Percentiles rank a stretch among this genome's conserved stretches.
phyloP scores from a whole-genome alignment of 2,888 invertebrate species.

The Zelleria hepariella region DNA sequence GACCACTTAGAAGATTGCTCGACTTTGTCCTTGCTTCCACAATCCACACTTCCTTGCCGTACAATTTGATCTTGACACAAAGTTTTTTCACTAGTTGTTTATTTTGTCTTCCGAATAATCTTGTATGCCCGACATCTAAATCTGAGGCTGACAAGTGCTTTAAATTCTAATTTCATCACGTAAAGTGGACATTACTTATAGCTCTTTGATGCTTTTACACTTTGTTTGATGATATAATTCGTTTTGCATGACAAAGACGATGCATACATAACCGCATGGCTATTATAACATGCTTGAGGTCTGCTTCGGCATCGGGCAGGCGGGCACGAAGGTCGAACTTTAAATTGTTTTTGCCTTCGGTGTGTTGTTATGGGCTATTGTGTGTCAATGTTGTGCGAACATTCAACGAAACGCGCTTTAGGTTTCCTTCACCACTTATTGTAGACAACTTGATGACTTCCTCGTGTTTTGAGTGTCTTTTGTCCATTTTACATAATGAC shows the following conservation, averaged over 20 bases:
- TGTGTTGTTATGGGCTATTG: slow-evolving; percentile 43
- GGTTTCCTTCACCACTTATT: slow-evolving; percentile 29
- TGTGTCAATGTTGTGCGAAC: slow-evolving; percentile 41
- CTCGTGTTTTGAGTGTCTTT: neutral
- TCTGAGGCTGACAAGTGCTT: no score
- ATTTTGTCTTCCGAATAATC: no score
- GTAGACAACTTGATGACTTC: slow-evolving; percentile 7
- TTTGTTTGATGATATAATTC: neutral
- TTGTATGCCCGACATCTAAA: no score
- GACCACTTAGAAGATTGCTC: slow-evolving; percentile 66
- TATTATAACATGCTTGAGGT: slow-evolving; percentile 27
- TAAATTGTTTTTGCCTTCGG: slow-evolving; percentile 50
- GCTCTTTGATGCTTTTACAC: no score
- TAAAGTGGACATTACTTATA: no score
- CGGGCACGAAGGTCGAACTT: slow-evolving; percentile 36
- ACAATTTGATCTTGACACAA: no score
- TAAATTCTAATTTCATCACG: no score
- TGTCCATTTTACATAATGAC: neutral
- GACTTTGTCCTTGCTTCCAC: slow-evolving; percentile 50
- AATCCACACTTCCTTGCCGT: slow-evolving; percentile 43
- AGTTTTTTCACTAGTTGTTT: no score
- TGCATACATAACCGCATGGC: slow-evolving; percentile 23
- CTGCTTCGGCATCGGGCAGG: slow-evolving; percentile 28
- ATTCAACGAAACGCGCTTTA: slow-evolving; percentile 26
- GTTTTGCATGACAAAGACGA: slow-evolving; percentile 14